Evolutionary conservation across 2,797 vertebrate genomes (phyloP).

Genomic region (Enteromius radiatus): DNA sequence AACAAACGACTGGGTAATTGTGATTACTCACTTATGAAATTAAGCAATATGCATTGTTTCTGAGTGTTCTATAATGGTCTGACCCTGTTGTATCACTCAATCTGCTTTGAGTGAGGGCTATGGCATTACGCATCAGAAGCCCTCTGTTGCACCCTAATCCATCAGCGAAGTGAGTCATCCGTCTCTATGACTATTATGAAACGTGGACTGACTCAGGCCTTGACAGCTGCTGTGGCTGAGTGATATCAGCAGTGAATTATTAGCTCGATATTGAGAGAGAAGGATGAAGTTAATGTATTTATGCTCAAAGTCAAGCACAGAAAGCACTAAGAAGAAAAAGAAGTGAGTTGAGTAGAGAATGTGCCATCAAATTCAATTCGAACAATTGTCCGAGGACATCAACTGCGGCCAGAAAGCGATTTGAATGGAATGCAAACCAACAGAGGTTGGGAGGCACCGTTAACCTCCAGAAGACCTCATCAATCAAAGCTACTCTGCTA

Average conservation of each 20-base stretch:
- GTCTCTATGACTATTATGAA: conserved; percentile 33
- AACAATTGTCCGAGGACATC: conserved; percentile 43
- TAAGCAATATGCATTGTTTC: conserved; percentile 58
- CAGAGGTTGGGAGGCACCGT: conserved; percentile 70
- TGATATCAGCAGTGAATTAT: conserved; percentile 39
- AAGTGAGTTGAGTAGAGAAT: conserved; percentile 5
- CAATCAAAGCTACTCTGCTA: conserved; percentile 71
- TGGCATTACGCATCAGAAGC: conserved; percentile 28
- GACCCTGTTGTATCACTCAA: neutral
- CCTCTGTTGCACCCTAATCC: conserved; percentile 20
- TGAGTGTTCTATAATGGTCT: conserved; percentile 4
- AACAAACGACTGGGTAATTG: conserved; percentile 69
- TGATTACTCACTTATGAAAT: conserved; percentile 72
- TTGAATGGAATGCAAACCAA: conserved; percentile 78
- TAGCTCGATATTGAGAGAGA: conserved; percentile 39
- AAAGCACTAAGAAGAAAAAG: neutral
- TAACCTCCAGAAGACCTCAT: conserved; percentile 76
- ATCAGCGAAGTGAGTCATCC: conserved; percentile 33
- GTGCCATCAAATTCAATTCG: conserved; percentile 40
- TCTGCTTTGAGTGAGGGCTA: conserved; percentile 12
- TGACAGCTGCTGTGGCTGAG: conserved; percentile 11
- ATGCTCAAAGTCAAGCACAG: conserved; percentile 26
- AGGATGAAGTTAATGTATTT: conserved; percentile 34
- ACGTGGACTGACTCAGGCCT: conserved; percentile 25
- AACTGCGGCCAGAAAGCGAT: conserved; percentile 68